A percentile compares a stretch with the other conserved stretches of the same genome.
phyloP scores from a whole-genome alignment of 2,113 vertebrate genomes.

The Pachyramphus minor region DNA sequence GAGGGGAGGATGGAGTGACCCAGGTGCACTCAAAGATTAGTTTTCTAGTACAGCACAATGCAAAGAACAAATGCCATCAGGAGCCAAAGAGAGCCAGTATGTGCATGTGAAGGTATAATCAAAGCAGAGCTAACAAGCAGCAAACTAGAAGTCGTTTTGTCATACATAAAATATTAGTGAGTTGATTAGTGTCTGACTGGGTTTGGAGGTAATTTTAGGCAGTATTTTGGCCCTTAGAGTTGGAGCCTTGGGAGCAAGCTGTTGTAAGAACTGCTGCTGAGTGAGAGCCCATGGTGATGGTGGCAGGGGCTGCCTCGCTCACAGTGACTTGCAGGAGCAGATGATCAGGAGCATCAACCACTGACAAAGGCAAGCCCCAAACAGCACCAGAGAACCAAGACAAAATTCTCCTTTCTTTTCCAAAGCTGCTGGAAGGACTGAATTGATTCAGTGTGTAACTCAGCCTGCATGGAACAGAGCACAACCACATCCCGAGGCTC shows the following conservation, averaged over 20 bases:
- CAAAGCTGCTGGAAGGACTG: neutral
- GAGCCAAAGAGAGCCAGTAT: neutral
- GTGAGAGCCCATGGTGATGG: neutral
- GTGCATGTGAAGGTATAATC: neutral
- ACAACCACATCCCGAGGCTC: rapidly evolving
- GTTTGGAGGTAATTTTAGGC: neutral
- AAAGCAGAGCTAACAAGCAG: neutral
- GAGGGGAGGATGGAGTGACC: neutral
- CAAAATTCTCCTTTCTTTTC: neutral
- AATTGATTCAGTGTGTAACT: neutral
- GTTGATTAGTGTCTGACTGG: neutral
- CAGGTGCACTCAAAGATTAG: neutral
- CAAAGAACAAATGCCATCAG: neutral
- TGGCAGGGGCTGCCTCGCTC: neutral
- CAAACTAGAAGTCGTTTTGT: neutral
- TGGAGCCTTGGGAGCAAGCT: neutral
- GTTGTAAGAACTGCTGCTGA: neutral
- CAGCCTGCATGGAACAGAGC: neutral
- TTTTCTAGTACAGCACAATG: neutral
- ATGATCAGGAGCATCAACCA: rapidly evolving
- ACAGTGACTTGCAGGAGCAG: neutral
- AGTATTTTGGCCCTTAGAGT: neutral
- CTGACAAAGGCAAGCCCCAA: neutral
- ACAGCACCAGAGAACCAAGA: neutral
- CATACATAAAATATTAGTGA: neutral